These are phyloP conservation scores for Chionis minor DNA, from an alignment of 2,113 vertebrate genomes.

Conservation along the genomic window DNA sequence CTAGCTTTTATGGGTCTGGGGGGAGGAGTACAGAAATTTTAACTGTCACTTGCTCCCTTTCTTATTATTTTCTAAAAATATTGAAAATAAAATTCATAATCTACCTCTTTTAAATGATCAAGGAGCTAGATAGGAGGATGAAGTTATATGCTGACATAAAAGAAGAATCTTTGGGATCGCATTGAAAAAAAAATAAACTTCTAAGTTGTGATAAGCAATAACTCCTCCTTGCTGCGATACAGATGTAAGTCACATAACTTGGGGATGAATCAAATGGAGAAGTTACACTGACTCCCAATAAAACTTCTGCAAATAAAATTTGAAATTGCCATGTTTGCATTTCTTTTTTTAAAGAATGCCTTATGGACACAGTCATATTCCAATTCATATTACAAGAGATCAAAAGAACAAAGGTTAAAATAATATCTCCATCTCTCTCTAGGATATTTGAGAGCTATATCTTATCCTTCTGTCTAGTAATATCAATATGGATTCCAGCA, in stretches of 20 bases:
- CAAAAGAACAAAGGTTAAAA: conserved; percentile 18
- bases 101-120: background rate
- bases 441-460: background rate
- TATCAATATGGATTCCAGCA: background rate
- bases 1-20: background rate
- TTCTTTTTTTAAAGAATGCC: background rate
- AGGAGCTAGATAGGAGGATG: background rate
- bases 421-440: background rate
- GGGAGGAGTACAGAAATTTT: background rate
- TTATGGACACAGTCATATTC: conserved; percentile 5
- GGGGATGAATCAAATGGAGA: background rate
- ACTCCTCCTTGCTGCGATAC: background rate
- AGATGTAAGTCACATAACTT: conserved; percentile 3
- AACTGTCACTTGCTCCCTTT: background rate
- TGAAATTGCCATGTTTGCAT: background rate
- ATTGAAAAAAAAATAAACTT: background rate
- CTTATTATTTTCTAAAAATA: background rate
- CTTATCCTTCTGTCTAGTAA: background rate
- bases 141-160: background rate
- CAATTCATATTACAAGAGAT: background rate
- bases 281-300: conserved; percentile 12
- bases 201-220: background rate
- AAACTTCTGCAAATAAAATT: conserved; percentile 1
- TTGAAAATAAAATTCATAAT: background rate
- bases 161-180: background rate